These are phyloP conservation scores for Antechinus stuartii DNA, from an alignment of 2,113 vertebrate genomes.

Conservation along the genomic window DNA sequence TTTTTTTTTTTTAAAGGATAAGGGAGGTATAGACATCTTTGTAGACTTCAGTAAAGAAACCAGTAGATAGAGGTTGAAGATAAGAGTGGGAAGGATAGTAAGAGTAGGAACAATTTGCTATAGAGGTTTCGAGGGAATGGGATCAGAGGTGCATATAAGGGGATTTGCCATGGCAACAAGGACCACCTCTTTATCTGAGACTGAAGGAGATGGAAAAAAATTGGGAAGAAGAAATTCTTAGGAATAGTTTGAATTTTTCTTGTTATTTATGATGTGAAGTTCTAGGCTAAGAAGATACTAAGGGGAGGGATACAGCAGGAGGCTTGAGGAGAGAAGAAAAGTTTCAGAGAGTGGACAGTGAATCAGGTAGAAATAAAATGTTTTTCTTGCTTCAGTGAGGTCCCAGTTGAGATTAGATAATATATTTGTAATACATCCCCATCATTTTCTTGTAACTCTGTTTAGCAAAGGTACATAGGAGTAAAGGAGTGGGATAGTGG, in stretches of 20 bases:
- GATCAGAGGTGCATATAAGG: not conserved
- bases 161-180: not conserved
- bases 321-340: not conserved
- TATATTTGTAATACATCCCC: not conserved
- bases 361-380: not conserved
- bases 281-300: not conserved
- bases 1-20: not conserved
- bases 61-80: not conserved
- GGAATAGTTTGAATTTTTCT: not conserved
- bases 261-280: not conserved
- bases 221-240: not conserved
- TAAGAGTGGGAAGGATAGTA: not conserved
- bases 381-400: not conserved
- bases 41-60: not conserved
- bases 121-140: not conserved
- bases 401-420: not conserved
- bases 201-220: not conserved
- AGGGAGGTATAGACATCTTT: not conserved
- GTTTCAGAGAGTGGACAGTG: not conserved
- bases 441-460: not conserved
- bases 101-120: not conserved
- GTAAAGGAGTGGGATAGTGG: not conserved
- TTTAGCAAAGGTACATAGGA: not conserved
- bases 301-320: not conserved
- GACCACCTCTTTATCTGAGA: not conserved